These are phyloP conservation scores for Rhopilema esculentum DNA, from an alignment of 30 jellyfish, hydroid and myxozoan species.

Conservation along the genomic window DNA sequence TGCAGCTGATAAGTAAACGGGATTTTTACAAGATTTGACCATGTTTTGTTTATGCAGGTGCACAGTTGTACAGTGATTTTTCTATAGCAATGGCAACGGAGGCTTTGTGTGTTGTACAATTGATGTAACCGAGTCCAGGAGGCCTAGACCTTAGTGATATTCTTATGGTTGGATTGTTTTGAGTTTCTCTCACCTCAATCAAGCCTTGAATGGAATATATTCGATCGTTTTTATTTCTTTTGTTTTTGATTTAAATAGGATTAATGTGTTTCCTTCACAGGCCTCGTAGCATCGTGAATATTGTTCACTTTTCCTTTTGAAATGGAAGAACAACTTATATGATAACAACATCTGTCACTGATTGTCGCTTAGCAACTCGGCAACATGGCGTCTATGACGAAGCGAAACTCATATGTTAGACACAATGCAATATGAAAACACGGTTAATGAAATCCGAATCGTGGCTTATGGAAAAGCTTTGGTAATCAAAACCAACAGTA, in stretches of 20 bases:
- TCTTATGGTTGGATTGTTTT: neutral
- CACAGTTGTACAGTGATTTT: neutral
- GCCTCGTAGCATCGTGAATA: conserved; percentile 22
- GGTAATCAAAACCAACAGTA: conserved; percentile 9
- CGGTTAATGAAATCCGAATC: conserved; percentile 7
- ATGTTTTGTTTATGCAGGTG: neutral
- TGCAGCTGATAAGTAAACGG: neutral
- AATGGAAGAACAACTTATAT: neutral
- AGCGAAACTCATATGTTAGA: neutral
- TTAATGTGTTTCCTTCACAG: conserved; percentile 36
- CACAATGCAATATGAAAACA: conserved; percentile 45
- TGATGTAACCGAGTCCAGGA: conserved; percentile 10
- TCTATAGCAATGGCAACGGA: neutral
- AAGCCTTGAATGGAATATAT: conserved; percentile 23
- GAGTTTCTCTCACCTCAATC: conserved; percentile 42
- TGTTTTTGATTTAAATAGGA: conserved; percentile 26
- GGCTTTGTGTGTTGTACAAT: neutral
- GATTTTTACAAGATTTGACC: neutral
- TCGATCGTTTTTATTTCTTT: conserved; percentile 30
- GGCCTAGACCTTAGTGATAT: neutral
- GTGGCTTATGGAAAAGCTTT: conserved; percentile 25
- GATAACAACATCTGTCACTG: conserved; percentile 47
- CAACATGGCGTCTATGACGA: conserved; percentile 49
- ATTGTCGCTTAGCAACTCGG: conserved; percentile 47
- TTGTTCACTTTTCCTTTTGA: conserved; percentile 29